Evolutionary conservation across 2,113 vertebrate genomes (phyloP).

Genomic region (Numida meleagris): DNA sequence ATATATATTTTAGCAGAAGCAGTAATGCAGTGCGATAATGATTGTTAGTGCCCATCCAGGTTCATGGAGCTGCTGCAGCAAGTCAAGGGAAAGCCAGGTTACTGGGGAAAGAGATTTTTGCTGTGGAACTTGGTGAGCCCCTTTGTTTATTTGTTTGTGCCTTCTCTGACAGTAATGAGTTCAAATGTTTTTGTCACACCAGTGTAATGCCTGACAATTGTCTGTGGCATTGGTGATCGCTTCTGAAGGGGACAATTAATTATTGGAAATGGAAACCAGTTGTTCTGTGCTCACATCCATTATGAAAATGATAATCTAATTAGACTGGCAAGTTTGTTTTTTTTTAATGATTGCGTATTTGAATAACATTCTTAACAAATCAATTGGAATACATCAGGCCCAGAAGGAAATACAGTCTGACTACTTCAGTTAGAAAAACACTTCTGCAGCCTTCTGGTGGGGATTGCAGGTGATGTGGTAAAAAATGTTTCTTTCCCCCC

Average conservation of each 20-base stretch:
- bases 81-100: slow-evolving; percentile 10
- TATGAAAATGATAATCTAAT: neutral
- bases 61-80: neutral
- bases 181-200: slow-evolving; percentile 32
- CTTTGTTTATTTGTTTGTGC: slow-evolving; percentile 54
- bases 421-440: neutral
- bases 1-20: neutral
- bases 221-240: neutral
- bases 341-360: neutral
- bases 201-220: neutral
- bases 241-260: slow-evolving; percentile 27
- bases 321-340: neutral
- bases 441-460: neutral
- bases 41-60: neutral
- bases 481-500: neutral
- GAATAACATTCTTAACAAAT: neutral
- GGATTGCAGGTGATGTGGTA: neutral
- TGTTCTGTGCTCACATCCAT: neutral
- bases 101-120: neutral
- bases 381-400: neutral
- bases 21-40: neutral
- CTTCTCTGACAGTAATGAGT: slow-evolving; percentile 4
- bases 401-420: neutral
- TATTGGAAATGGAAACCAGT: neutral
- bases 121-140: slow-evolving; percentile 16